These are phyloP conservation scores for Silurus asotus DNA, from an alignment of 2,113 vertebrate species.

Conservation along the genomic window DNA sequence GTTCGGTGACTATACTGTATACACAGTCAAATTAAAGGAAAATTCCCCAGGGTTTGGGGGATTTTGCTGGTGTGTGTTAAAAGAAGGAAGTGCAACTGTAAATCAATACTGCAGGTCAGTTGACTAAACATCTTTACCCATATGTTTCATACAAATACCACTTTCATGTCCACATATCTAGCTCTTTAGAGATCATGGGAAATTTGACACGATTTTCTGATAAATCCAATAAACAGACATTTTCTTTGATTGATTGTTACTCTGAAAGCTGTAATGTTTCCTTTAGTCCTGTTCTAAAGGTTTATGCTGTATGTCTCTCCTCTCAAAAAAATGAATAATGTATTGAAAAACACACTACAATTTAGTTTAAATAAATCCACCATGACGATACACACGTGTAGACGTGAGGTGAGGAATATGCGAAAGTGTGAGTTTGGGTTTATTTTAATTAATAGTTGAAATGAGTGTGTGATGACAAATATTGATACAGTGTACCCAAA, in stretches of 20 bases:
- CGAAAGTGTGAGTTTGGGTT: not conserved
- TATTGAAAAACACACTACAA: not conserved
- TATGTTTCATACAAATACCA: not conserved
- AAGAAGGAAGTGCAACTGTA: not conserved
- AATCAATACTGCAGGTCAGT: not conserved
- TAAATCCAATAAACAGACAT: not conserved
- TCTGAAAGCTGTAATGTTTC: not conserved
- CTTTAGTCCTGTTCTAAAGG: not conserved
- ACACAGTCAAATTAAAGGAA: not conserved
- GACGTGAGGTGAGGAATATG: not conserved
- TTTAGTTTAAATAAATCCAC: not conserved
- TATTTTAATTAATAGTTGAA: not conserved
- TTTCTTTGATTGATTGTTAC: not conserved
- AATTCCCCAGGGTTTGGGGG: not conserved
- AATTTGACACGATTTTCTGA: not conserved
- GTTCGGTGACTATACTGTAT: not conserved
- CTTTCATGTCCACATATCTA: not conserved
- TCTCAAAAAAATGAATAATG: not conserved
- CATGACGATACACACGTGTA: not conserved
- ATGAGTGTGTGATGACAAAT: not conserved
- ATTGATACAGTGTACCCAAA: not conserved
- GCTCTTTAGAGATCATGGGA: not conserved
- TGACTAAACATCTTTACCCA: not conserved
- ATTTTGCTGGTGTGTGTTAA: constrained; percentile 6
- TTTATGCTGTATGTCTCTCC: not conserved